Base-by-base conservation (phyloP, 2,888 invertebrate species). In the Chloroclystis v-ata region DNA sequence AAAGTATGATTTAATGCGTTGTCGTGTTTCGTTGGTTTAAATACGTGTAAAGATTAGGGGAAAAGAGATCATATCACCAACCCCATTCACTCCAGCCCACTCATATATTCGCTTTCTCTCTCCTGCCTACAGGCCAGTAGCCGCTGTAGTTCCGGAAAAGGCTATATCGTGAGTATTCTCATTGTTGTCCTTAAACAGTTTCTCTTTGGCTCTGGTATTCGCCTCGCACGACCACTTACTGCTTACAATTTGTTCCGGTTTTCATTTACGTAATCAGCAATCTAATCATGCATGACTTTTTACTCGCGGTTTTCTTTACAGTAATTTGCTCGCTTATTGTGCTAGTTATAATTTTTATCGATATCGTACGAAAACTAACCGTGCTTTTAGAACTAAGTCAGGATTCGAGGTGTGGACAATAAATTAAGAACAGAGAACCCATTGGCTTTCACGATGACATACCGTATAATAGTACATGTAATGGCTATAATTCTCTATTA, bases 121-220 rank as follows among this genome's bases (percentile, higher is more conserved):
- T 82, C 83, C 79, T 91, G 90, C 83, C 81, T 81, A 81, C 91
- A 95, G 95, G 94, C 94, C 89, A 94, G 94, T 92, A 95, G 94
- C 91, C 93, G 94, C 90, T 94, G 95, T 91, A 95, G 94, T 91
- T 95, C 94, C 90, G 95, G 94, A 90, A 95, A 94, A 92, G 95
- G 95, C 92, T 95, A 95, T 94, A 95, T 95, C 95, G 95, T 95
- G 91, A 94, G 95, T 95, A 91, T 87, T 76, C 67, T 70, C 77
- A 78, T 75, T 80, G 77, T 82, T 82, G 78, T 79, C 78, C 70
- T 75, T 73, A 69, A 20, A 59, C 68, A 61, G 56, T 63, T 67
- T 67, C 64, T 69, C 60, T 69, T 63, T 65, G 60, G 66, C 64
- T 65, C 61, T 61, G 58, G 59, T 57, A 56, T 60, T 59, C 56